Conservation (phyloP, 2,888 invertebrate species). For the Oxycera nigricornis region DNA sequence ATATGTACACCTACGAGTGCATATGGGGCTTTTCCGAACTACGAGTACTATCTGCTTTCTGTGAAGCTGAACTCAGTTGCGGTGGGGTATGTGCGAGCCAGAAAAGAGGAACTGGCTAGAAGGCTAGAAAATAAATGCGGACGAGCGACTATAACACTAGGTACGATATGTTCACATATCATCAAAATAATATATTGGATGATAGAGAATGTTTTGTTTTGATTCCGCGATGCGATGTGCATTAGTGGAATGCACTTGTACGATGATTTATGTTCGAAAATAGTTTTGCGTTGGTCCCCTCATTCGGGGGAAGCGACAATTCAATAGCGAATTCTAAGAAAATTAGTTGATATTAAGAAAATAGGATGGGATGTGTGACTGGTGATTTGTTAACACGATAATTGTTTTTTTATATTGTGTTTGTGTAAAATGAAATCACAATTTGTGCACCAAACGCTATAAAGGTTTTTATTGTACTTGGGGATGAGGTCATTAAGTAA, state of each 20-base stretch:
- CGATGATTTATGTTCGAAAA: conserved; percentile 22
- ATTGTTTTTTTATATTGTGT: no score
- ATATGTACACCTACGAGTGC: neutral
- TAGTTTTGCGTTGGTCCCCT: conserved; percentile 16
- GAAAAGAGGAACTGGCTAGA: neutral
- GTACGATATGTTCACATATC: conserved; percentile 10
- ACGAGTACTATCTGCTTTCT: neutral
- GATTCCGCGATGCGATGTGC: conserved; percentile 9
- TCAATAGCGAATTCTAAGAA: neutral
- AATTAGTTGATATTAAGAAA: neutral
- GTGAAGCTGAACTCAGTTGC: neutral
- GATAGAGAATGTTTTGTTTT: conserved; percentile 22
- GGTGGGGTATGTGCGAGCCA: neutral
- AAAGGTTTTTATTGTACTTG: no score
- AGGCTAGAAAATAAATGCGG: neutral
- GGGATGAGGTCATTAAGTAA: no score
- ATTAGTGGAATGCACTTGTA: conserved; percentile 31
- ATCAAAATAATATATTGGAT: conserved; percentile 20
- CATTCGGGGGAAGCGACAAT: neutral
- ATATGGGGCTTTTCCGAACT: neutral
- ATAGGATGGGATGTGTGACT: no score
- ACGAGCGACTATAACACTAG: neutral
- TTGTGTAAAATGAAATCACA: no score
- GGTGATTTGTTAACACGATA: no score
- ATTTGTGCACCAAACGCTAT: no score